Conservation (phyloP, 2,797 vertebrate species). For the Hylomyscus alleni region DNA sequence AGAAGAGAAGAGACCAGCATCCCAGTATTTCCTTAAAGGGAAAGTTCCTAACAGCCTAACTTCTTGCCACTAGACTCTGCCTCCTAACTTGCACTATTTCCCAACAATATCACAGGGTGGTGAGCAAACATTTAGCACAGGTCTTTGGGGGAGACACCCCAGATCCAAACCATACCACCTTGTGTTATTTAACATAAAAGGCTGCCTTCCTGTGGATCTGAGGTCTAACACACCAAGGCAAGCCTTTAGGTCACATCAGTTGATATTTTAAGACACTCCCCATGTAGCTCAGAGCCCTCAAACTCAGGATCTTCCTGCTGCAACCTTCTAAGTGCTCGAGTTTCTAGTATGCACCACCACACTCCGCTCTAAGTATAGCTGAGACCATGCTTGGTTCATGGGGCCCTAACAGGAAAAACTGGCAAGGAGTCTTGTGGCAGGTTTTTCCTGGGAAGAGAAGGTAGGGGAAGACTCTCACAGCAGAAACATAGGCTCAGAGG, state of each 20-base stretch:
- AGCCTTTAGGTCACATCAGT: background rate
- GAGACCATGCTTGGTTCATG: background rate
- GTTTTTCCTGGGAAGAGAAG: background rate
- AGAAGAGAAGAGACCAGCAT: too few species aligned
- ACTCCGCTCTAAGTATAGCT: background rate
- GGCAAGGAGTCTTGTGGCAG: background rate
- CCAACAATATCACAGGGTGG: background rate
- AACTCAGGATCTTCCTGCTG: background rate
- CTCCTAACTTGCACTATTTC: background rate
- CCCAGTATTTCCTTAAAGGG: background rate
- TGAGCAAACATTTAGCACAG: background rate
- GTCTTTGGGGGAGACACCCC: background rate
- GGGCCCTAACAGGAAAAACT: background rate
- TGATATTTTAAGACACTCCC: background rate
- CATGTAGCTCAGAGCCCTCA: background rate
- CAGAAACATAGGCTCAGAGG: background rate
- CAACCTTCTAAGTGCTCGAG: background rate
- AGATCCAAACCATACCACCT: background rate
- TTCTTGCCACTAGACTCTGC: background rate
- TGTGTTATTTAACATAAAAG: background rate
- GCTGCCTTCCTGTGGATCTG: background rate
- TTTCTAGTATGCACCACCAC: background rate
- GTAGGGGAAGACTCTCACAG: background rate
- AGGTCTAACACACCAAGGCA: background rate
- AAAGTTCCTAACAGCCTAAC: too few species aligned